phyloP scores from a whole-genome alignment of 2,888 invertebrate species.

The Machimus rusticus region DNA sequence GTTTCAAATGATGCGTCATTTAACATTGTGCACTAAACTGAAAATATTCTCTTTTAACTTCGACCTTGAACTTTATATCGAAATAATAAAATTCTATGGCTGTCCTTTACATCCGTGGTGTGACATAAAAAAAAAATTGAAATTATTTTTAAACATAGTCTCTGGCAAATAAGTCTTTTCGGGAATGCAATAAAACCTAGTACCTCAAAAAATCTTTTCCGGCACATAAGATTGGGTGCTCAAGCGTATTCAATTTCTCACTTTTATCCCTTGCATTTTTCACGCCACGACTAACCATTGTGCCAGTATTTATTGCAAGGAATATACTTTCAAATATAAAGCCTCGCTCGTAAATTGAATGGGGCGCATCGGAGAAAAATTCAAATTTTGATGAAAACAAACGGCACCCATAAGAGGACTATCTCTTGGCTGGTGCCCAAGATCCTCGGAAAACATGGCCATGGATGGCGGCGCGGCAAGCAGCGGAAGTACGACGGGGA shows the following conservation, averaged over 20 bases:
- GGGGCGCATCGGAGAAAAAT: constrained; percentile 1
- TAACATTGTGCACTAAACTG: neutral
- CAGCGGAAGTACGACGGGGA: neutral
- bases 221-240: neutral
- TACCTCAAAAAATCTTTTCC: neutral
- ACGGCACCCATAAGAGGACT: constrained; percentile 23
- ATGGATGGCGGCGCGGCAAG: neutral
- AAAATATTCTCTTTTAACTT: neutral
- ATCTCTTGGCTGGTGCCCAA: constrained; percentile 12
- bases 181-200: neutral
- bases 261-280: neutral
- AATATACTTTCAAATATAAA: neutral
- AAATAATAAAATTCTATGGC: neutral
- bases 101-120: neutral
- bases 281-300: neutral
- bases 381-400: constrained; percentile 33
- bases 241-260: neutral
- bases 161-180: neutral
- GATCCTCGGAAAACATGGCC: neutral
- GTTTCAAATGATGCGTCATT: neutral
- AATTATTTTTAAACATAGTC: neutral
- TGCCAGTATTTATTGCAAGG: neutral
- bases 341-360: constrained; percentile 1
- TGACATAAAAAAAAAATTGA: neutral
- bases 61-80: neutral